A percentile compares a stretch with the other conserved stretches of the same genome.
Conservation (phyloP, 2,888 invertebrate species). For the Conus canariensis region DNA sequence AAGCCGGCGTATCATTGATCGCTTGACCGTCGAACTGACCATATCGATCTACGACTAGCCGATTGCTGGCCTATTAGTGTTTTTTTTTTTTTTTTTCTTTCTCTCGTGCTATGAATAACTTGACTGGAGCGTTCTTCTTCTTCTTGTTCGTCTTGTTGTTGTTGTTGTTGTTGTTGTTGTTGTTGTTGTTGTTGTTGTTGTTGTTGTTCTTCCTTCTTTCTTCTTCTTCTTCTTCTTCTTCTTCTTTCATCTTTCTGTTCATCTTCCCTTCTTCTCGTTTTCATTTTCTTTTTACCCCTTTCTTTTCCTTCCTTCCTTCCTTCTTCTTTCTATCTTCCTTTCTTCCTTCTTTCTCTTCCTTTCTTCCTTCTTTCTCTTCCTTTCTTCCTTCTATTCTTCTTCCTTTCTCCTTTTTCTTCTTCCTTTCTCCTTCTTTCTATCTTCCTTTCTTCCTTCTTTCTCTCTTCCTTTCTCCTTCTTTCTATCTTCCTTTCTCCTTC, state of each 20-base stretch:
- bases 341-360: not conserved
- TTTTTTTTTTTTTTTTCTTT: not conserved
- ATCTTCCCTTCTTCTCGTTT: not conserved
- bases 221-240: not conserved
- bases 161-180: not conserved
- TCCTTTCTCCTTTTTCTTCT: not conserved
- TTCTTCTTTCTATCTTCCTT: not conserved
- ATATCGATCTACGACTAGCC: too few relatives aligned
- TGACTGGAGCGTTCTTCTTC: not conserved
- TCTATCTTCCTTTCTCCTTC: not conserved
- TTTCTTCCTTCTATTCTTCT: not conserved
- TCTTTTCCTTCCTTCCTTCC: not conserved
- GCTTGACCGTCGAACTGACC: too few relatives aligned
- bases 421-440: not conserved
- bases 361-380: not conserved
- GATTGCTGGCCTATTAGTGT: too few relatives aligned
- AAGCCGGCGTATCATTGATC: too few relatives aligned
- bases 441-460: too few relatives aligned
- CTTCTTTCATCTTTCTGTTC: not conserved
- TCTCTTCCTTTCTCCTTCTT: too few relatives aligned
- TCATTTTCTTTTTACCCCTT: not conserved
- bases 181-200: too few relatives aligned
- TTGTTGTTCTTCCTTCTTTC: too few relatives aligned
- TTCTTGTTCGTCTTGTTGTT: not conserved
- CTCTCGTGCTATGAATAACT: not conserved